Conservation (phyloP, 1,140 invertebrate species). For the Drosophila setifemur region DNA sequence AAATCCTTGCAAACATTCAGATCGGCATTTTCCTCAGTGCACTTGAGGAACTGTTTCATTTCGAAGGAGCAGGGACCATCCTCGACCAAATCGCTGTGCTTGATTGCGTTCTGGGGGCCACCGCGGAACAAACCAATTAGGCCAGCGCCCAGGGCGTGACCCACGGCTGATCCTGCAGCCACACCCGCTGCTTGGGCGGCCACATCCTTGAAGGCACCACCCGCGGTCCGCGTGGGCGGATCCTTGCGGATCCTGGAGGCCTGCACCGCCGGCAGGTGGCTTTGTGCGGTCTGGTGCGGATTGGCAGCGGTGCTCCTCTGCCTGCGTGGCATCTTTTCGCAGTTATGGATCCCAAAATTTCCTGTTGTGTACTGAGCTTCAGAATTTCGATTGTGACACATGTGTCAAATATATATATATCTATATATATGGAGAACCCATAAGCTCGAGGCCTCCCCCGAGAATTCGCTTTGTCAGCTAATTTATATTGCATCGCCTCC, state of each 20-base stretch:
- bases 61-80: slow-evolving; percentile 91
- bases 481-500: slow-evolving; percentile 64
- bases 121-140: slow-evolving; percentile 90
- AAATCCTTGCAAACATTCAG: slow-evolving; percentile 93
- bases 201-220: slow-evolving; percentile 85
- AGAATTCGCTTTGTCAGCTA: slow-evolving; percentile 23
- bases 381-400: slow-evolving; percentile 42
- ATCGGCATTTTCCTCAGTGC: slow-evolving; percentile 91
- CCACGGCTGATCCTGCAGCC: slow-evolving; percentile 85
- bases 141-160: slow-evolving; percentile 92
- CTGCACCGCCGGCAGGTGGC: slow-evolving; percentile 10
- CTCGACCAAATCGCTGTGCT: slow-evolving; percentile 82
- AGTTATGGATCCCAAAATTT: no score
- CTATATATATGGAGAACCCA: no score
- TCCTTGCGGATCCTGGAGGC: slow-evolving; percentile 16
- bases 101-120: slow-evolving; percentile 53
- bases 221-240: slow-evolving; percentile 10
- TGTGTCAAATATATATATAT: background rate
- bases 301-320: slow-evolving; percentile 9
- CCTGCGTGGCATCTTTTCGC: slow-evolving; percentile 38
- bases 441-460: background rate
- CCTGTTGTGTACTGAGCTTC: no score
- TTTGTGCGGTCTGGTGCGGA: background rate
- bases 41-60: slow-evolving; percentile 93
- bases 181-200: slow-evolving; percentile 94